These are phyloP conservation scores for Caenorhabditis becei DNA, from an alignment of 2,888 invertebrate species.

Conservation along the genomic window DNA sequence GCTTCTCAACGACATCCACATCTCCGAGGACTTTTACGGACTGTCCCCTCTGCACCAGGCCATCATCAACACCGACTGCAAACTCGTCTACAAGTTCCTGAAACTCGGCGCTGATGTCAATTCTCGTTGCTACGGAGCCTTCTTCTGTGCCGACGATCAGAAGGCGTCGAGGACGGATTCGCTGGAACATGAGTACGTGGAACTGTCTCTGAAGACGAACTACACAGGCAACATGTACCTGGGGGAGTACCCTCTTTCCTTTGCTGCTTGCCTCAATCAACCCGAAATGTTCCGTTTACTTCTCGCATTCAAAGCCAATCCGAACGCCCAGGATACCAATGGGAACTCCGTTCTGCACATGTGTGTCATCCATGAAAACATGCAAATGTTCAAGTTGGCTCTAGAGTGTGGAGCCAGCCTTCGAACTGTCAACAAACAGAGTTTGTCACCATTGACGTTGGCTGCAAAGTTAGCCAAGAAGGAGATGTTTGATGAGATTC, in stretches of 20 bases:
- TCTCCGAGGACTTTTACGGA: constrained; percentile 95
- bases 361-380: constrained; percentile 93
- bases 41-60: constrained; percentile 89
- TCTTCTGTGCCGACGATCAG: constrained; percentile 98
- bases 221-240: constrained; percentile 91
- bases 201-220: constrained; percentile 89
- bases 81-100: constrained; percentile 95
- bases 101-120: constrained; percentile 93
- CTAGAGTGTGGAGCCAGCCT: constrained; percentile 93
- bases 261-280: constrained; percentile 95
- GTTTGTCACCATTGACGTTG: constrained; percentile 92
- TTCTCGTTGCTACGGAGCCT: constrained; percentile 89
- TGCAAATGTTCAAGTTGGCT: constrained; percentile 92
- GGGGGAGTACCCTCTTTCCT: constrained; percentile 97
- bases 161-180: constrained; percentile 91
- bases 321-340: constrained; percentile 95
- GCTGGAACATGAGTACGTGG: constrained; percentile 93
- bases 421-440: constrained; percentile 89
- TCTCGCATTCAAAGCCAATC: constrained; percentile 91
- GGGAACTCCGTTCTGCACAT: constrained; percentile 97
- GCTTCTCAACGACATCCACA: constrained; percentile 95
- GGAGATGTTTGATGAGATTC: constrained; percentile 93
- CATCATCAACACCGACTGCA: constrained; percentile 97
- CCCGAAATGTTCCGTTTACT: constrained; percentile 96
- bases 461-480: constrained; percentile 93